Base-by-base conservation (phyloP, 1,140 invertebrate species). In the Meloidogyne exigua region DNA sequence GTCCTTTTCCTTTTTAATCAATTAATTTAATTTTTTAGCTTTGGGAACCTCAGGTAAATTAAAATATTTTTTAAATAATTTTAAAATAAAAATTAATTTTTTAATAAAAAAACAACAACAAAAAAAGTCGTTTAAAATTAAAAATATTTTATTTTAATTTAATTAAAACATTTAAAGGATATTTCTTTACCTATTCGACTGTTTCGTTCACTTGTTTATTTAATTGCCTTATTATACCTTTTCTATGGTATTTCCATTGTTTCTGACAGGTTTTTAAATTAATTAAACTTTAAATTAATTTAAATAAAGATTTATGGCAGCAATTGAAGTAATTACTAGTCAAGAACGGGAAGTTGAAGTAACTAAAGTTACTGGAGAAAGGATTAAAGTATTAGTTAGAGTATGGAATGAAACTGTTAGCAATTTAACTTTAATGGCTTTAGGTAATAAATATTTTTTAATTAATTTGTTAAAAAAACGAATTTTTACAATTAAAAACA, bases 301-400 rank as follows among this genome's bases (percentile, higher is more conserved):
- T 68, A 0, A 18, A 49, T 77, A 23, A 28, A 79, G 76, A 28
- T 79, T 79, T 66, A 98, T 99, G 96, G 94, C 94, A 2, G 92
- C 95, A 77, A 99, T 99, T 87, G 96, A 99, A 91, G 95, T 98
- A 75, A 99, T 99, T 85, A 99, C 96, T 7, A 96, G 95, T 26
- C 89, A 90, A 81, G 89, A 91, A 81, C 88, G 87, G 81, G 89
- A 89, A 66, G 87, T 90, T 12, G 82, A 88, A 42, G 81, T 91
- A 9, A 82, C 75, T 77, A 89, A 87, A 72, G 78, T 87, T 12
- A 88, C 88, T 80, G 90, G 89, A 12, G 83, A 88, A 26, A 86
- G 82, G 11, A 86, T 88, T 12, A 88, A 87, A 10, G 88, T 90
- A 9, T 87, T 86, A 49, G 88, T 84, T 9, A 80, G 89, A 18